Percentiles rank a stretch among this genome's conserved stretches.
Conservation (phyloP, 2,888 invertebrate genomes). For the Phania funesta region DNA sequence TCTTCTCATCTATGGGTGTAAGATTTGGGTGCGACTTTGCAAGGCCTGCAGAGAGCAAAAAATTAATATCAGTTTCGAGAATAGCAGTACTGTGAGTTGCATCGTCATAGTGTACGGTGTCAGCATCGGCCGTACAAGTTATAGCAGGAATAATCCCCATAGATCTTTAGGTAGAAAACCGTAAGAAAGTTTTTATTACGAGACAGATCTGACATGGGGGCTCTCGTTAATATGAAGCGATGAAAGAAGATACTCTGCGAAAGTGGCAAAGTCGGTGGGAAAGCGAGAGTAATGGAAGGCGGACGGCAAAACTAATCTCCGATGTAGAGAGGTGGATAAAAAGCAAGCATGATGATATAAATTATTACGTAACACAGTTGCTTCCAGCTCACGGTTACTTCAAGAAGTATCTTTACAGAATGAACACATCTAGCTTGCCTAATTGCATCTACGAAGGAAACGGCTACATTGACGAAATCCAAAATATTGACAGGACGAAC, state of each 20-base stretch:
- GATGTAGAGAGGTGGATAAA: not conserved
- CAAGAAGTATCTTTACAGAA: not conserved
- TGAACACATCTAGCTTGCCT: no score
- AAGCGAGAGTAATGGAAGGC: not conserved
- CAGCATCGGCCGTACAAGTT: not conserved
- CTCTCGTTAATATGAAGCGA: not conserved
- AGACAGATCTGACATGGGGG: not conserved
- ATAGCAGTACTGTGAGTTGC: not conserved
- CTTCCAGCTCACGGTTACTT: not conserved
- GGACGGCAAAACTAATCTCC: not conserved
- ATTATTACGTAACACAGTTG: not conserved
- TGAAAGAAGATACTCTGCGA: not conserved
- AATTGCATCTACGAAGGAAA: no score
- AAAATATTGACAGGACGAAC: not conserved
- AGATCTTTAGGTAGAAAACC: not conserved
- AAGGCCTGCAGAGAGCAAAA: no score
- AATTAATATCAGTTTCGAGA: not conserved
- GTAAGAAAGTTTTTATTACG: not conserved
- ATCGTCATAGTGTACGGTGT: slow-evolving; percentile 15
- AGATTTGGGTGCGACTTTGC: no score
- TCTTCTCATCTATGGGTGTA: no score
- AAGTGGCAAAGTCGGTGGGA: not conserved
- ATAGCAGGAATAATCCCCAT: not conserved
- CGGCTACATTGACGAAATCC: not conserved
- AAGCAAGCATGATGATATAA: not conserved